Base-by-base conservation (phyloP, 2,888 invertebrate species). In the Caenorhabditis becei region DNA sequence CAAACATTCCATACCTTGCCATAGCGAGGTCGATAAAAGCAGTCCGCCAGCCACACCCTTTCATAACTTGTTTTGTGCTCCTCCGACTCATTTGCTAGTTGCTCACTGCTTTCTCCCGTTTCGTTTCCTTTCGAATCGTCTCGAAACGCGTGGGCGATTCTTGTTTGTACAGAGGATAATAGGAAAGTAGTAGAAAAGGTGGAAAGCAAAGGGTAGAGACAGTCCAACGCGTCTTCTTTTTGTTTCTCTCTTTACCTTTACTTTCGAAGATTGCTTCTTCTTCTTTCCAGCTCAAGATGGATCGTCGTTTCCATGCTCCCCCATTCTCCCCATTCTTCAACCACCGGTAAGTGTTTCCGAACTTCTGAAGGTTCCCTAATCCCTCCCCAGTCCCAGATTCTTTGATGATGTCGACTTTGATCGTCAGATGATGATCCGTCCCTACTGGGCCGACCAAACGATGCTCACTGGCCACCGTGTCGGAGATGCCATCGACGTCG, bases 381-480 rank as follows among this genome's bases (percentile, higher is more conserved):
- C 23, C 20, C 18, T 23, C n/a, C n/a, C 28, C 11, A 26, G 23
- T 16, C 44, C 35, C 66, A 71, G 70, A 69, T 85, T 86, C 81
- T 88, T 88, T 77, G 87, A 88, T 59, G 88, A 88, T 26, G 61
- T 84, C 59, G 88, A 88, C 41, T 87, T 88, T 54, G 88, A 88
- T 67, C 78, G 88, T 16, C 81, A 79, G 16, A 74, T 83, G 16
- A 74, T 83, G 71, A 53, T 71, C 35, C 80, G 87, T 23, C 88
- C 88, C 24, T 88, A 88, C 77, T 88, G 87, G 87, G 79, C 80
- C 11, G 88, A 88, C 61, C 83, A 86, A 28, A 77, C 78, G 18
- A 83, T 88, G 79, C 71, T 86, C 44, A 86, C 84, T 23, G 81
- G 84, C 1, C 88, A 88, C 59, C 83, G 82, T 26, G 65, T 88